Percentiles rank a stretch among this genome's conserved stretches.
phyloP scores from a whole-genome alignment of 2,113 vertebrate species.

The Podarcis raffonei region DNA sequence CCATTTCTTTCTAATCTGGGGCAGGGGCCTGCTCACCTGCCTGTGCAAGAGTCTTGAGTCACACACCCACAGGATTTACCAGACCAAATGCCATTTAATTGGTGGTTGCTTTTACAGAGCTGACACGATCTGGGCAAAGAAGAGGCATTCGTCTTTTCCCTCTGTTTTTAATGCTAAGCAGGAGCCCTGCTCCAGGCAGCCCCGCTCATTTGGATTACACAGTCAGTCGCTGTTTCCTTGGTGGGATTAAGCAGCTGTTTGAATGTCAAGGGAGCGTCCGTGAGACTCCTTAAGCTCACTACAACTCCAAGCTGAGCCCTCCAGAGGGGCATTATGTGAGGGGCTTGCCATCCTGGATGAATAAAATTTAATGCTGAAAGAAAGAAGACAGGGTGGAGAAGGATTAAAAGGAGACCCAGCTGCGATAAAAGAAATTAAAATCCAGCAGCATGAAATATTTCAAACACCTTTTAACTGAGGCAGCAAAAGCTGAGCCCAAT shows the following conservation, averaged over 20 bases:
- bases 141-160: neutral
- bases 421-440: neutral
- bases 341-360: neutral
- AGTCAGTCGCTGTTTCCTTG: neutral
- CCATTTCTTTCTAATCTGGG: rapidly evolving
- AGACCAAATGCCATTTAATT: neutral
- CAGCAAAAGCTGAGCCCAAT: neutral
- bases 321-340: neutral
- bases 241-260: neutral
- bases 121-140: neutral
- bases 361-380: neutral
- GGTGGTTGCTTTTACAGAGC: neutral
- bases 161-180: neutral
- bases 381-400: neutral
- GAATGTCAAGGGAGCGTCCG: neutral
- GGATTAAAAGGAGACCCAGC: neutral
- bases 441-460: neutral
- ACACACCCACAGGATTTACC: rapidly evolving
- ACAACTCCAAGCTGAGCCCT: neutral
- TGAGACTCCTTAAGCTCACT: rapidly evolving
- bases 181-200: neutral
- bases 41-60: neutral
- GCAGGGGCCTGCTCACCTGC: neutral
- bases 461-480: neutral
- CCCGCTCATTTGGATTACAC: rapidly evolving